A percentile compares a stretch with the other conserved stretches of the same genome.
phyloP scores from a whole-genome alignment of 2,888 invertebrate genomes.

The Bellardia pandia region DNA sequence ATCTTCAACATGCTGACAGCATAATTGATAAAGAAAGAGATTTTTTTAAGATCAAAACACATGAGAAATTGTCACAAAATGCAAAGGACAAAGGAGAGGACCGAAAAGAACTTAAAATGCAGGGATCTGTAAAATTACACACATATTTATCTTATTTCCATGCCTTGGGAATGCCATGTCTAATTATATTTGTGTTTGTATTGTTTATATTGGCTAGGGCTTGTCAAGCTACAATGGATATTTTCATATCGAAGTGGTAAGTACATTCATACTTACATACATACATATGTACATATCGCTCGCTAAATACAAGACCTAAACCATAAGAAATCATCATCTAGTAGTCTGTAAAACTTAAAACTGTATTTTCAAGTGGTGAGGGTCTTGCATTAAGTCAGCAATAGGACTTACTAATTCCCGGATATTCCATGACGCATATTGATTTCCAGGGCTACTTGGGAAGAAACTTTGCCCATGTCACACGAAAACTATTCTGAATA shows the following conservation, averaged over 20 bases:
- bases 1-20: constrained; percentile 77
- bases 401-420: not conserved
- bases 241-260: constrained; percentile 90
- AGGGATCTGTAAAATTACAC: constrained; percentile 87
- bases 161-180: constrained; percentile 84
- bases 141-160: constrained; percentile 86
- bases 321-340: too few species aligned
- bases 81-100: constrained; percentile 76
- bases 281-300: not conserved
- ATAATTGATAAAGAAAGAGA: constrained; percentile 77
- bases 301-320: too few species aligned
- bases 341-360: too few species aligned
- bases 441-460: constrained; percentile 82
- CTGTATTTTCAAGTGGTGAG: too few species aligned
- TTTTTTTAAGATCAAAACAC: constrained; percentile 25
- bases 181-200: constrained; percentile 80
- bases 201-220: constrained; percentile 87
- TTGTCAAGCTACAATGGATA: constrained; percentile 88
- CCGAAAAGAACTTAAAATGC: constrained; percentile 86
- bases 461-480: constrained; percentile 78
- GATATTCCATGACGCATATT: not conserved
- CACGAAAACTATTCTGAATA: constrained; percentile 74
- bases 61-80: constrained; percentile 32
- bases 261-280: constrained; percentile 34
- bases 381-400: too few species aligned